Evolutionary conservation across 2,888 invertebrate species (phyloP), one percentile per base, ranked within the genome.

Genomic region (Macrophya alboannulata): DNA sequence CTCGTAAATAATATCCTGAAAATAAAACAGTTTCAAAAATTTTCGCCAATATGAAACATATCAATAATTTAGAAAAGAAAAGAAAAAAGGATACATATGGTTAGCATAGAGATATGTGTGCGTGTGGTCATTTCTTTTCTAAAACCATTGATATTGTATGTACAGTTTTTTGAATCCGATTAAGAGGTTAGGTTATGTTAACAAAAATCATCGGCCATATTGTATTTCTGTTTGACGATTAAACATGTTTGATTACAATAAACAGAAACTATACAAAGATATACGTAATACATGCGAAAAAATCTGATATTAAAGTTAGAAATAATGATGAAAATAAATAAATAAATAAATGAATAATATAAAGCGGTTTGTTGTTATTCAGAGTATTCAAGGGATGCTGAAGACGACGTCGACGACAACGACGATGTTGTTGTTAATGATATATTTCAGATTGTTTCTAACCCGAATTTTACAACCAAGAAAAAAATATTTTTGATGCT

Each of bases 191-290:
- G 62, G 62, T 62, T 62, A 1, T 25, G 25, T 31, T 31, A 31
- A 31, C 31, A 25, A 62, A 62, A 25, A 62, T 62, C 21, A 4
- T 25, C 62, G 25, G 62, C 62, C 62, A 62, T 62, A 21, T 62
- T 62, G 62, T 62, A 62, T 62, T 21, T 62, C 10, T 6, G 25
- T 62, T 62, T 62, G 25, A 62, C 62, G 9, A 25, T 25, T 59
- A 25, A 62, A 62, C 62, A 62, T 62, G 62, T 62, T 51, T 51
- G n/a, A 51, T 51, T n/a, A 17, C 51, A 51, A 51, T 17, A 51
- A 51, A 51, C 51, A n/a, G 51, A 51, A 51, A 51, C 51, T 43
- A 5, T 43, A 48, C 12, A n/a, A n/a, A 15, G 4, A 48, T 48
- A 48, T 15, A 12, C 48, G 4, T 48, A 4, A 31, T 12, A 10